These are phyloP conservation scores for Metridium senile DNA, from an alignment of 92 coral and sea anemone genomes.

Conservation along the genomic window DNA sequence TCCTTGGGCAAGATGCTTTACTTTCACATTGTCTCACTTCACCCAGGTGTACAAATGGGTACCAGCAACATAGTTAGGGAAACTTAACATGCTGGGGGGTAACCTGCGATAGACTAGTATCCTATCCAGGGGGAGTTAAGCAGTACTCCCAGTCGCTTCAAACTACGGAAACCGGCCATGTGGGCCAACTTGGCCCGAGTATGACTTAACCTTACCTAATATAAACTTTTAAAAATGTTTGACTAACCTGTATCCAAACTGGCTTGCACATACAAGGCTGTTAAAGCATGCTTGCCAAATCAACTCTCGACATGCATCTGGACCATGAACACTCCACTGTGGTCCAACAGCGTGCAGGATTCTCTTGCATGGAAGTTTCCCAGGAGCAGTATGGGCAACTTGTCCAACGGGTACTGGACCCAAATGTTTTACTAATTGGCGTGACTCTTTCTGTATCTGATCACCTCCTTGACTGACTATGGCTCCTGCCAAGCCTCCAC, in stretches of 20 bases:
- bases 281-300: conserved; percentile 15
- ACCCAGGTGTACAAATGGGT: too few species aligned
- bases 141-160: too few species aligned
- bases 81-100: too few species aligned
- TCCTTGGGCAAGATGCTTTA: too few species aligned
- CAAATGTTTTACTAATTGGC: neutral
- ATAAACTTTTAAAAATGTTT: too few species aligned
- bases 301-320: conserved; percentile 16
- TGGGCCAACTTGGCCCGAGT: too few species aligned
- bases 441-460: conserved; percentile 52
- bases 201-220: neutral
- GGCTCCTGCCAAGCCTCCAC: conserved; percentile 52
- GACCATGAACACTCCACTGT: conserved; percentile 29
- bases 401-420: conserved; percentile 38
- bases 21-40: too few species aligned
- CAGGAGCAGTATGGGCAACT: conserved; percentile 39
- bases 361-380: conserved; percentile 58
- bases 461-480: conserved; percentile 57
- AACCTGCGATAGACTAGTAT: too few species aligned
- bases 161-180: too few species aligned
- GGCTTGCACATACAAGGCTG: conserved; percentile 26
- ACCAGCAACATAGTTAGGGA: too few species aligned
- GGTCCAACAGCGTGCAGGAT: conserved; percentile 77
- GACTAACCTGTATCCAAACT: neutral
- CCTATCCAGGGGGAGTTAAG: too few species aligned